Conservation (phyloP, 92 coral and sea anemone genomes). For the Porites cylindrica region DNA sequence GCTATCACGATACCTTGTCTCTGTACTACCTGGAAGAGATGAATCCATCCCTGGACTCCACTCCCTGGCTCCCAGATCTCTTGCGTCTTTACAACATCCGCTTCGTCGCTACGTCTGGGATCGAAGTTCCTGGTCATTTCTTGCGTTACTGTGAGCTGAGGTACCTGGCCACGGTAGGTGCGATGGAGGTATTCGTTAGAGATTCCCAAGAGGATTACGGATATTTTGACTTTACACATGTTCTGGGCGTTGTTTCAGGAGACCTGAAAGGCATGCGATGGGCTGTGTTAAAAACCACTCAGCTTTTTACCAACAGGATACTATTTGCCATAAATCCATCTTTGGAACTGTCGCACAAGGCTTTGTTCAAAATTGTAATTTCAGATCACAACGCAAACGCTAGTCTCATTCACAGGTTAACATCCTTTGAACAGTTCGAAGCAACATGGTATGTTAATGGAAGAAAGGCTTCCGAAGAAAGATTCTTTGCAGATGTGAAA, state of each 20-base stretch:
- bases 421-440: slow-evolving; percentile 13
- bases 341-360: not conserved
- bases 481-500: slow-evolving; percentile 53
- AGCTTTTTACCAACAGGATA: slow-evolving; percentile 42
- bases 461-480: slow-evolving; percentile 37
- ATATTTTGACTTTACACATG: slow-evolving; percentile 77
- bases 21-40: slow-evolving; percentile 72
- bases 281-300: slow-evolving; percentile 44
- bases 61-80: slow-evolving; percentile 73
- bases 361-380: slow-evolving; percentile 18
- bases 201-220: slow-evolving; percentile 53
- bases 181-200: slow-evolving; percentile 55
- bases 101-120: slow-evolving; percentile 60
- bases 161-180: slow-evolving; percentile 30
- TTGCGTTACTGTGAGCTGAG: slow-evolving; percentile 65
- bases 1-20: slow-evolving; percentile 82
- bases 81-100: slow-evolving; percentile 80
- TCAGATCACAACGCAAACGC: slow-evolving; percentile 14
- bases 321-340: slow-evolving; percentile 69
- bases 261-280: slow-evolving; percentile 71
- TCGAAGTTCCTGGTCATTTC: slow-evolving; percentile 37
- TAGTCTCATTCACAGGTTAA: slow-evolving; percentile 15
- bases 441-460: slow-evolving; percentile 57
- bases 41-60: slow-evolving; percentile 44
- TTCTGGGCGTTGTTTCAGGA: slow-evolving; percentile 70